Conservation (phyloP, 2,888 invertebrate species). For the Habrosyne pyritoides region DNA sequence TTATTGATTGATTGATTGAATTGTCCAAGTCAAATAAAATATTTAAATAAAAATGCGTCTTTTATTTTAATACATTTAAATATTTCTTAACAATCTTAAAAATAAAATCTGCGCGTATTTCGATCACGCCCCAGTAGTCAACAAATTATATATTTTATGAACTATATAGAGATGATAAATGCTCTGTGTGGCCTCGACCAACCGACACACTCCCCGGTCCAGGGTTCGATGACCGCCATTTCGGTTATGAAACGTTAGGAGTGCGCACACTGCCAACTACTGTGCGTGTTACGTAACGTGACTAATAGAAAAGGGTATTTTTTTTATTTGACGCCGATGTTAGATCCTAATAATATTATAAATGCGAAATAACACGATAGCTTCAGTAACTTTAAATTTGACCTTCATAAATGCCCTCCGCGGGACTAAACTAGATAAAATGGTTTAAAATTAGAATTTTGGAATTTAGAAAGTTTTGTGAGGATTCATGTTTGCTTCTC, state of each 20-base stretch:
- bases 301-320: neutral
- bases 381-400: no score
- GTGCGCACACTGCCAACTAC: constrained; percentile 25
- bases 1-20: no score
- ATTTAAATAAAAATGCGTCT: no score
- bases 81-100: neutral
- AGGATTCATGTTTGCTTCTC: no score
- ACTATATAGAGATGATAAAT: constrained; percentile 63
- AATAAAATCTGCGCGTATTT: neutral
- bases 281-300: neutral
- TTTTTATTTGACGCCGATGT: neutral
- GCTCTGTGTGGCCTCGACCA: constrained; percentile 73
- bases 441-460: no score
- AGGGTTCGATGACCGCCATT: constrained; percentile 70
- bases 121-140: constrained; percentile 10
- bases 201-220: constrained; percentile 71
- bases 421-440: no score
- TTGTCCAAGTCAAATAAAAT: no score
- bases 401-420: no score
- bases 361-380: no score
- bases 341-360: no score
- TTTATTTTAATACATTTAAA: no score
- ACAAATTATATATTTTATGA: constrained; percentile 31
- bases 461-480: no score
- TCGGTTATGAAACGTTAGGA: constrained; percentile 65